These are phyloP conservation scores for Pelodytes ibericus DNA, from an alignment of 2,797 vertebrate species.

Conservation along the genomic window DNA sequence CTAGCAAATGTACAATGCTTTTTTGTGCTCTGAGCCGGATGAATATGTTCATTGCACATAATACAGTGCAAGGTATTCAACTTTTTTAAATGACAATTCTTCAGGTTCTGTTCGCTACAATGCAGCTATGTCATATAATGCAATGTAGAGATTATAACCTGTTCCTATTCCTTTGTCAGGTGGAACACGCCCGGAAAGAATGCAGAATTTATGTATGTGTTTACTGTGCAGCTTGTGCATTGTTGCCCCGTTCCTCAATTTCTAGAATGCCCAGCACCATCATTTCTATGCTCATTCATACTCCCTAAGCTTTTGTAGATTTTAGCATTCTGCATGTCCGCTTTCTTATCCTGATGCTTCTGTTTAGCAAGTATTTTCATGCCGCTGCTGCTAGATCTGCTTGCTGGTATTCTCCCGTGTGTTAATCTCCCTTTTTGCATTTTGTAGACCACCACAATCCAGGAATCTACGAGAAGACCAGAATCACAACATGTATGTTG, in stretches of 20 bases:
- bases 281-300: background rate
- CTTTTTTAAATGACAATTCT: no score
- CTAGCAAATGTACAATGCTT: no score
- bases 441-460: constrained; percentile 88
- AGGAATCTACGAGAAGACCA: constrained; percentile 92
- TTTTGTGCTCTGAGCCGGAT: no score
- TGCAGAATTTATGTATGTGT: constrained; percentile 94
- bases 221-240: constrained; percentile 53
- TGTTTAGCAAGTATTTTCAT: background rate
- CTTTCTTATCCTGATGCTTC: constrained; percentile 8
- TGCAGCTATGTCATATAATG: constrained; percentile 6
- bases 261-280: background rate
- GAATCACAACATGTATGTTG: constrained; percentile 97
- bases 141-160: constrained; percentile 56
- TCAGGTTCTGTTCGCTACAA: background rate
- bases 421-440: constrained; percentile 6
- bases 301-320: constrained; percentile 1
- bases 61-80: no score
- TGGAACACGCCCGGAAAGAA: constrained; percentile 91
- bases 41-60: no score
- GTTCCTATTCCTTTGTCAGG: constrained; percentile 84
- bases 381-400: background rate
- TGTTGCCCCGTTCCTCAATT: constrained; percentile 12
- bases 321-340: constrained; percentile 30
- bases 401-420: background rate